Base-by-base conservation (phyloP, 2,113 vertebrate species). In the Oxyura jamaicensis region DNA sequence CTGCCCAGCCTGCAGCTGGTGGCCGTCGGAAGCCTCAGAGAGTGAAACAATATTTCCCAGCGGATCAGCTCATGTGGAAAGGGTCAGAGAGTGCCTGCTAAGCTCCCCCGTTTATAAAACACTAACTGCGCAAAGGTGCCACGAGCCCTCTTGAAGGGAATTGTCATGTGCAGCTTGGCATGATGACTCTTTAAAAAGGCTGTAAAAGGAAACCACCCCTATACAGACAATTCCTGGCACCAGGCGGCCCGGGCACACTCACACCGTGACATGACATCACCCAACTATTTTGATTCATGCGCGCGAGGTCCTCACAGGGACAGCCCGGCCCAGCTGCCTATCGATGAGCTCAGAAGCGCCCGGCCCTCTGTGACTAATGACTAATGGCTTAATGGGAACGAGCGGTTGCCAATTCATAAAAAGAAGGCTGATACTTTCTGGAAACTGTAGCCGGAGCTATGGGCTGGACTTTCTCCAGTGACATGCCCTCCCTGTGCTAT, bases 161-260 rank as follows among this genome's bases (percentile, higher is more conserved):
- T 73, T 85, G 96, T 98, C 98, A 98, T 98, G 99, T 99, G 99
- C 98, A 95, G 98, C 97, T 97, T 80, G 67, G 98, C 97, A 95
- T 86, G 98, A 98, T 95, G 97, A 98, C 98, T 98, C 98, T 99
- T 98, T 98, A 98, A 98, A 98, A 98, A 98, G 98, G 96, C 98
- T 99, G 98, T 98, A 99, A 99, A 99, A 99, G 98, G 98, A 99
- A 98, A 98, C 98, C 98, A 95, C 97, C 88, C 97, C 94, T 56
- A 97, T 87, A 88, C 97, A 93, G 94, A 97, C 97, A 97, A 98
- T 97, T 94, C 98, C 93, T 98, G 98, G 97, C 98, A 98, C 95
- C n/a, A 12, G 94, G 93, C 8, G 96, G 96, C 95, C 86, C 2
- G 33, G 83, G 97, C 94, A 7, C 95, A 10, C 94, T 98, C 95